Percentiles rank a stretch among this genome's conserved stretches.
These are phyloP conservation scores for Oxyscelio sp. DNA, from an alignment of 2,888 invertebrate genomes.

Conservation along the genomic window DNA sequence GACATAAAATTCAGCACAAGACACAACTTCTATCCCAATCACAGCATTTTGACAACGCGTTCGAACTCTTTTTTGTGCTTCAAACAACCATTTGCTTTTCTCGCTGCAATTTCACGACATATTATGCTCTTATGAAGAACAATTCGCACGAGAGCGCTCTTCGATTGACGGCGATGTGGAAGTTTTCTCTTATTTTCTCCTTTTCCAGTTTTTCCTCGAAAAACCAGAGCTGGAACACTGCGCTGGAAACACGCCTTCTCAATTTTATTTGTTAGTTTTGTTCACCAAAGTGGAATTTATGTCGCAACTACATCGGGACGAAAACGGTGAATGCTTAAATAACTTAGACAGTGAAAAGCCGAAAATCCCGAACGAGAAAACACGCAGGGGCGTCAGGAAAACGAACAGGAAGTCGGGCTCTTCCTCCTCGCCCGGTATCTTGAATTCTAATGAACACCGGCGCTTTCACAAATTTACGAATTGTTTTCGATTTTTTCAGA, in stretches of 20 bases:
- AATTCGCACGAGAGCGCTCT: too few relatives aligned
- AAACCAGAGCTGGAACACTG: neutral
- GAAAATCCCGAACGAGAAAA: slow-evolving; percentile 48
- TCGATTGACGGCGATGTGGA: neutral
- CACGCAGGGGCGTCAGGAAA: slow-evolving; percentile 26
- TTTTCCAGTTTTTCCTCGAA: neutral
- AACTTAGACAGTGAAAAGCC: slow-evolving; percentile 39
- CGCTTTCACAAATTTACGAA: slow-evolving; percentile 83
- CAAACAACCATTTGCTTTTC: too few relatives aligned
- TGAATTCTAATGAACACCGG: slow-evolving; percentile 85
- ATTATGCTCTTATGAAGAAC: too few relatives aligned
- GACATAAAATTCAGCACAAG: too few relatives aligned
- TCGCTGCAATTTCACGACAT: neutral
- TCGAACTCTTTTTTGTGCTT: too few relatives aligned
- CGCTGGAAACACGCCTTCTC: slow-evolving; percentile 1
- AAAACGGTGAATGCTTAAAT: slow-evolving; percentile 29
- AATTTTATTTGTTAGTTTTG: slow-evolving; percentile 21
- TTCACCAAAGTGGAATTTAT: slow-evolving; percentile 17
- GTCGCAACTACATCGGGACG: slow-evolving; percentile 23
- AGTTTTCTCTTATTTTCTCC: neutral
- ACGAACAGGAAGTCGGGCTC: slow-evolving; percentile 82
- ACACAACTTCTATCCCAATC: too few relatives aligned
- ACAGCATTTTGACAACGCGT: too few relatives aligned
- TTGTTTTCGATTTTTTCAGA: slow-evolving; percentile 39
- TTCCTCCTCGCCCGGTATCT: slow-evolving; percentile 85